These are phyloP conservation scores for Palaemon carinicauda DNA, from an alignment of 1,140 invertebrate genomes.

Conservation along the genomic window DNA sequence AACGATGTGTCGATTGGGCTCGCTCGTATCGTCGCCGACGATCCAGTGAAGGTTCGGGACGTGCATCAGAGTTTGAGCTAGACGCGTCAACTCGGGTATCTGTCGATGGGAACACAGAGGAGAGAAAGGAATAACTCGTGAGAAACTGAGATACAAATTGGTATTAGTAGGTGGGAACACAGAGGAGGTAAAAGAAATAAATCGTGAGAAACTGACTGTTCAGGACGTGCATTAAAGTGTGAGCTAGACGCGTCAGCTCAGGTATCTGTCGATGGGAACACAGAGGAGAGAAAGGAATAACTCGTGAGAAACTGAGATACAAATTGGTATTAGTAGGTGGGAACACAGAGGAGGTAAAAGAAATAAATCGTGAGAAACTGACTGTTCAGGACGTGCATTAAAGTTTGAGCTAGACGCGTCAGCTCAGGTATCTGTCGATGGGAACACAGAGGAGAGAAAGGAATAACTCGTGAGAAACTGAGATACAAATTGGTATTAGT, in stretches of 20 bases:
- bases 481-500: neutral
- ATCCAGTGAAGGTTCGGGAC: slow-evolving; percentile 71
- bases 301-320: neutral
- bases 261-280: slow-evolving; percentile 67
- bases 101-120: slow-evolving; percentile 62
- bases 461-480: neutral
- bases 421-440: slow-evolving; percentile 70
- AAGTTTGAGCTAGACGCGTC: slow-evolving; percentile 69
- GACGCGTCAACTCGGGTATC: slow-evolving; percentile 70
- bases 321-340: too few relatives aligned
- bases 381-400: slow-evolving; percentile 68
- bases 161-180: too few relatives aligned
- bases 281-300: neutral
- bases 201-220: too few relatives aligned
- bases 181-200: too few relatives aligned
- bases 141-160: neutral
- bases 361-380: too few relatives aligned
- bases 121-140: neutral
- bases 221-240: slow-evolving; percentile 69
- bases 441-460: neutral
- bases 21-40: slow-evolving; percentile 68
- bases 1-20: slow-evolving; percentile 71
- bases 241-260: slow-evolving; percentile 69
- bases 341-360: too few relatives aligned
- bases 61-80: slow-evolving; percentile 70